A percentile compares a stretch with the other conserved stretches of the same genome.
Evolutionary conservation across 2,888 invertebrate genomes (phyloP).

Genomic region (Agonopterix arenella): DNA sequence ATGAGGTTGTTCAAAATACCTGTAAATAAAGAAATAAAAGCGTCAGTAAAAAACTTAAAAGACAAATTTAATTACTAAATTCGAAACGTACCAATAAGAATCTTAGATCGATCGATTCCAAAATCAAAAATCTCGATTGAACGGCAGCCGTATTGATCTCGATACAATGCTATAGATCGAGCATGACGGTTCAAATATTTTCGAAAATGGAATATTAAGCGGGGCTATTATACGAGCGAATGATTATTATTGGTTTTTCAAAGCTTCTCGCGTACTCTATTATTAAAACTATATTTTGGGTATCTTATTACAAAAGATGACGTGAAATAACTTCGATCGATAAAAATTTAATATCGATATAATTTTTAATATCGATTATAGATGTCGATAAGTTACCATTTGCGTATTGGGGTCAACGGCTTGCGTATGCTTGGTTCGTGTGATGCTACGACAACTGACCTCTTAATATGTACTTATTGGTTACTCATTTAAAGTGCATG

Average conservation of each 20-base stretch:
- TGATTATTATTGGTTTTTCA: constrained; percentile 55
- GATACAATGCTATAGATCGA: constrained; percentile 68
- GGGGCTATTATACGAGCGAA: constrained; percentile 69
- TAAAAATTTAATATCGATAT: constrained; percentile 9
- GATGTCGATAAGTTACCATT: constrained; percentile 42
- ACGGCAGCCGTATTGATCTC: constrained; percentile 48
- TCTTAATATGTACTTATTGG: constrained; percentile 69
- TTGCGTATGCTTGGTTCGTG: constrained; percentile 58
- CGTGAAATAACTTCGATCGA: constrained; percentile 15
- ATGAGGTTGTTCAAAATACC: constrained; percentile 34
- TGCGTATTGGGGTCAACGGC: constrained; percentile 63
- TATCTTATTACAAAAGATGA: constrained; percentile 10
- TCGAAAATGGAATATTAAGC: constrained; percentile 75
- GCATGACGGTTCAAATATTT: constrained; percentile 75
- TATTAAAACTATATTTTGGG: constrained; percentile 36
- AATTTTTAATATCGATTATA: constrained; percentile 24
- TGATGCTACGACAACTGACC: constrained; percentile 65
- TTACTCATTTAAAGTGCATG: constrained; percentile 63
- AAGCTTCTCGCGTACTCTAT: constrained; percentile 39
- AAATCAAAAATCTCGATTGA: constrained; percentile 58
- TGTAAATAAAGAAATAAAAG: constrained; percentile 39
- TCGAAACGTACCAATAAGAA: constrained; percentile 36
- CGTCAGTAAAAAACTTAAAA: constrained; percentile 9
- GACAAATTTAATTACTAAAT: constrained; percentile 1
- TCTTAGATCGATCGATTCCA: constrained; percentile 61